Evolutionary conservation across 2,797 vertebrate species (phyloP).

Genomic region (Hemibagrus guttatus): DNA sequence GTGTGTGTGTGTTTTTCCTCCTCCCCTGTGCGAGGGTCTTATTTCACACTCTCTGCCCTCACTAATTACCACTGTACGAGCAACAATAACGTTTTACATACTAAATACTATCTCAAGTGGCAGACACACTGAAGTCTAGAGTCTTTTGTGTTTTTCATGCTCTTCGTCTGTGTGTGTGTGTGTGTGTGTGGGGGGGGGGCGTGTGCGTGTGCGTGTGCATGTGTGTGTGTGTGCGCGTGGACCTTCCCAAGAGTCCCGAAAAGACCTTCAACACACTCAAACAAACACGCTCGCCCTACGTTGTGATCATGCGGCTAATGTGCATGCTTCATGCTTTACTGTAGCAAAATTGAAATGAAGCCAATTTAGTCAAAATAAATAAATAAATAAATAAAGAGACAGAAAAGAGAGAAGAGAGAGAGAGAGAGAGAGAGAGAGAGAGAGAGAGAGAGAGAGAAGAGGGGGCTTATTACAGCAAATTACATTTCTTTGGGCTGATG

Average conservation of each 20-base stretch:
- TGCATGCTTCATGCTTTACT: conserved; percentile 72
- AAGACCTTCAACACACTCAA: conserved; percentile 21
- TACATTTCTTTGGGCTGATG: conserved; percentile 27
- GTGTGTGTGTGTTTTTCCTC: conserved; percentile 15
- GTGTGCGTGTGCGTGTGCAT: conserved; percentile 17
- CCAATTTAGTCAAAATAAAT: conserved; percentile 31
- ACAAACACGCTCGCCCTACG: background rate
- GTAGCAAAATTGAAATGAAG: conserved; percentile 67
- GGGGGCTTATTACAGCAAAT: conserved; percentile 24
- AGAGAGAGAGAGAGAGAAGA: too few relatives aligned
- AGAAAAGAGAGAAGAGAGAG: too few relatives aligned
- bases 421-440: too few relatives aligned
- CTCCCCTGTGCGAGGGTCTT: conserved; percentile 56
- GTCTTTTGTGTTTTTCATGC: conserved; percentile 35
- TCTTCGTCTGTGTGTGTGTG: conserved; percentile 20
- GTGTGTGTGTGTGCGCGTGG: conserved; percentile 16
- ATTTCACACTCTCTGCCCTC: conserved; percentile 67
- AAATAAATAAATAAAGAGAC: conserved; percentile 6
- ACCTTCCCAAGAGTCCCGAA: conserved; percentile 5
- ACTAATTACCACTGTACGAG: conserved; percentile 75
- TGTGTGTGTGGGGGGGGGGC: background rate
- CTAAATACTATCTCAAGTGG: conserved; percentile 65
- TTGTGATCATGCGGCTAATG: conserved; percentile 74
- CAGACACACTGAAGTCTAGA: conserved; percentile 53
- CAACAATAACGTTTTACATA: conserved; percentile 67